Base-by-base conservation (phyloP, 2,797 vertebrate species). In the Anas bahamensis region DNA sequence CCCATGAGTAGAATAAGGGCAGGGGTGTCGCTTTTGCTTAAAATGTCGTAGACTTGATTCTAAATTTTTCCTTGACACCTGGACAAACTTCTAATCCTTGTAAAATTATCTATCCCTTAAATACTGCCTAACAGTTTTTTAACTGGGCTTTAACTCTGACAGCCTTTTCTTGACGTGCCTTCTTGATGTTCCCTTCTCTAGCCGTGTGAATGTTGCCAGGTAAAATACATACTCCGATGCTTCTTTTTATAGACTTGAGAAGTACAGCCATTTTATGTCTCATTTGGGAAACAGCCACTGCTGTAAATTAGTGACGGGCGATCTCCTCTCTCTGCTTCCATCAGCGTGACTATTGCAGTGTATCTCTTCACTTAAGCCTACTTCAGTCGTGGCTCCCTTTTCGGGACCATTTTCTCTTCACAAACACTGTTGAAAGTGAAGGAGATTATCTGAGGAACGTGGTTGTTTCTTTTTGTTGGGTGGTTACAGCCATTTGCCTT, bases 251-350 rank as follows among this genome's bases (percentile, higher is more conserved):
- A 68, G 56, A 29, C 29, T 72, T 72, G 0, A 5, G 46, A 41
- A 73, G 53, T 42, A 69, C 41, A 64, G 33, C 31, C 13, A 16
- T 74, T 44, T 77, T 53, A 17, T n/a, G 15, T 50, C 28, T 87
- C 37, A 23, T 55, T 28, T 55, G 46, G 59, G 65, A 95, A 91
- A 39, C 29, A 82, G 29, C 31, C 16, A 37, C 46, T 37, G 21
- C 41, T 86, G 83, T 90, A 69, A 82, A 57, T 84, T 82, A 93
- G 29, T 26, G 15, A 82, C 66, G 46, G 46, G 7, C 17, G 52
- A 11, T 70, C 35, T 76, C n/a, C 5, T 44, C 44, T 65, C 33
- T 89, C 71, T 70, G 39, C 4, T 68, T 84, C 42, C 53, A 16
- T 76, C 64, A 17, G 4, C 26, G 28, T 59, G 63, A 55, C 41